Percentiles rank a stretch among this genome's conserved stretches.
Evolutionary conservation across 30 jellyfish, hydroid and myxozoan genomes (phyloP).

Genomic region (Hydra vulgaris): DNA sequence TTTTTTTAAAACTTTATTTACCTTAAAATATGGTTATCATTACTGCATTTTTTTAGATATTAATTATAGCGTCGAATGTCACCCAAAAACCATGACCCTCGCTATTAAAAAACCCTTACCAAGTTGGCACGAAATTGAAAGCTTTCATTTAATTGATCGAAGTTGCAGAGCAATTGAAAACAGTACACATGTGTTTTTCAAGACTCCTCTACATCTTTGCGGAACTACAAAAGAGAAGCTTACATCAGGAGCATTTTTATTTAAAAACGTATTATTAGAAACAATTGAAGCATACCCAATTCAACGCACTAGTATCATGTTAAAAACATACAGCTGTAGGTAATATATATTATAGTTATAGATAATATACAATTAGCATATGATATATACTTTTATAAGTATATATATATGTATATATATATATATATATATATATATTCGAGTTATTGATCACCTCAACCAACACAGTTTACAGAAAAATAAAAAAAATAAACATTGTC

Average conservation of each 20-base stretch:
- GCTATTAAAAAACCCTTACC: background rate
- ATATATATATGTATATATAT: too few relatives aligned
- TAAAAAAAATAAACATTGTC: too few relatives aligned
- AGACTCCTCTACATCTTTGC: background rate
- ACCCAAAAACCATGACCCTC: background rate
- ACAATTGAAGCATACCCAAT: background rate
- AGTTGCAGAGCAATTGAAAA: constrained; percentile 1
- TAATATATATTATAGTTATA: too few relatives aligned
- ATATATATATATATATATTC: too few relatives aligned
- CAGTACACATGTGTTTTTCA: background rate
- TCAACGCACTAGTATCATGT: background rate
- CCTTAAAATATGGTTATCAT: too few relatives aligned
- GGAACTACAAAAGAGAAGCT: background rate
- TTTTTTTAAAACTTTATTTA: too few relatives aligned
- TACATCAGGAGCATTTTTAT: background rate
- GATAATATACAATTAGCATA: too few relatives aligned
- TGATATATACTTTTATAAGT: too few relatives aligned
- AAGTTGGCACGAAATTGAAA: background rate
- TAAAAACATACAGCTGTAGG: background rate
- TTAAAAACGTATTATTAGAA: background rate
- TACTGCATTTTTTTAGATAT: background rate
- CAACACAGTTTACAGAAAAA: too few relatives aligned
- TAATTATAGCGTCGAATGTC: background rate
- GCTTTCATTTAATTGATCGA: background rate
- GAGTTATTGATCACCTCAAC: too few relatives aligned